Evolutionary conservation across 2,113 vertebrate genomes (phyloP).

Genomic region (Anarhynchus alexandrinus): DNA sequence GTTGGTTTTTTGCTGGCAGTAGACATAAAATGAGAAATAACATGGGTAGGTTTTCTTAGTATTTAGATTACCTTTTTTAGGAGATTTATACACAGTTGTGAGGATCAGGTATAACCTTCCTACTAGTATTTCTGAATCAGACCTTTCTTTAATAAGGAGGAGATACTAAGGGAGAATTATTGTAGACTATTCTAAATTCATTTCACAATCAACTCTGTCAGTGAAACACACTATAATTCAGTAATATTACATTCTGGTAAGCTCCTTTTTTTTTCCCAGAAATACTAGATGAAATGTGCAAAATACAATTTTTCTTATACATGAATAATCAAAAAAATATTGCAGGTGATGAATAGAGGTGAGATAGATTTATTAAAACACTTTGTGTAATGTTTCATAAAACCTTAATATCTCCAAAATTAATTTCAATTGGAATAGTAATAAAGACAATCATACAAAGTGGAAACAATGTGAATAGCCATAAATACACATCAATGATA

Average conservation of each 20-base stretch:
- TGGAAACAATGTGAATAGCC: not conserved
- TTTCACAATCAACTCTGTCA: not conserved
- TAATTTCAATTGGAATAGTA: not conserved
- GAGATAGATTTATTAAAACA: constrained; percentile 2
- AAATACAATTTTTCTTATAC: not conserved
- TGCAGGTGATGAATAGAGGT: not conserved
- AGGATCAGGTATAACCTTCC: not conserved
- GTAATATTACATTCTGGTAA: constrained; percentile 25
- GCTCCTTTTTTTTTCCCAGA: not conserved
- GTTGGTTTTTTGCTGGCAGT: not conserved
- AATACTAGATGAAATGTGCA: not conserved
- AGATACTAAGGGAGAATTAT: not conserved
- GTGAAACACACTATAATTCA: not conserved
- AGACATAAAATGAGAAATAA: not conserved
- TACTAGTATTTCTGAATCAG: not conserved
- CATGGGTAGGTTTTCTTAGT: not conserved
- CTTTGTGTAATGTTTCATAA: not conserved
- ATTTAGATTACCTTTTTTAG: not conserved
- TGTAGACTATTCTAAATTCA: not conserved
- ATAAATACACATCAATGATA: not conserved
- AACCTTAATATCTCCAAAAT: not conserved
- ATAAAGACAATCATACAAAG: not conserved
- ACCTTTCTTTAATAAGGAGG: not conserved
- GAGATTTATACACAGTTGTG: not conserved
- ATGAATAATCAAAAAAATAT: not conserved